Evolutionary conservation across 1,140 invertebrate genomes (phyloP), one percentile per base, ranked within the genome.

Genomic region (Drosophila tropicalis): DNA sequence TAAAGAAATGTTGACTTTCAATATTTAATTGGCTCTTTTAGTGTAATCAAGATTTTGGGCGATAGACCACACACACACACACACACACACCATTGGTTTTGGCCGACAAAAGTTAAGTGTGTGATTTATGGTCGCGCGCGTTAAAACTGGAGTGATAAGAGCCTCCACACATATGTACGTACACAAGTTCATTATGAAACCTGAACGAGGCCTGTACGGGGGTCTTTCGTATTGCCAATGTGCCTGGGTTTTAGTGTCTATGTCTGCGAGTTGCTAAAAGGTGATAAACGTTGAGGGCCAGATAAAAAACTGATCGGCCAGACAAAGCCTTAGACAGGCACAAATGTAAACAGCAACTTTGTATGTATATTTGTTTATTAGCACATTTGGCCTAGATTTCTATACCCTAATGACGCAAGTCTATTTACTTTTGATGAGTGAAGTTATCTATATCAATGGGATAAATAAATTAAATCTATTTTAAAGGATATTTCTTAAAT

Each of bases 301-400:
- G 44, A 58, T 58, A 58, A 58, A 29, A 58, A 58, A 19, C 19
- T 29, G 12, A 39, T 36, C 29, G n/a, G 17, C 56, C 56, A 58
- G 56, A 58, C 56, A 58, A 34, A 39, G 12, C 56, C 15, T 40
- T 51, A 67, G 76, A 79, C 70, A 65, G 47, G 17, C 57, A 56
- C 29, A 72, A 67, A 64, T 55, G 76, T 84, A 84, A 79, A 82
- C 72, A 82, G 69, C 57, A 58, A 54, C 69, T 74, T n/a, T 17
- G 40, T n/a, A 19, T 17, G 40, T n/a, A 19, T 13, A 19, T 32
- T 19, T 58, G 29, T 25, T 25, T 36, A 70, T 84, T 85, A 76
- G 51, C 77, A 85, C 63, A 69, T 67, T 58, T 81, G 66, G 65
- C 58, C 72, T 76, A 85, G 67, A 73, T 83, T 72, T 61, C 4